These are phyloP conservation scores for Oophaga sylvatica DNA, from an alignment of 2,797 vertebrate genomes.

Conservation along the genomic window DNA sequence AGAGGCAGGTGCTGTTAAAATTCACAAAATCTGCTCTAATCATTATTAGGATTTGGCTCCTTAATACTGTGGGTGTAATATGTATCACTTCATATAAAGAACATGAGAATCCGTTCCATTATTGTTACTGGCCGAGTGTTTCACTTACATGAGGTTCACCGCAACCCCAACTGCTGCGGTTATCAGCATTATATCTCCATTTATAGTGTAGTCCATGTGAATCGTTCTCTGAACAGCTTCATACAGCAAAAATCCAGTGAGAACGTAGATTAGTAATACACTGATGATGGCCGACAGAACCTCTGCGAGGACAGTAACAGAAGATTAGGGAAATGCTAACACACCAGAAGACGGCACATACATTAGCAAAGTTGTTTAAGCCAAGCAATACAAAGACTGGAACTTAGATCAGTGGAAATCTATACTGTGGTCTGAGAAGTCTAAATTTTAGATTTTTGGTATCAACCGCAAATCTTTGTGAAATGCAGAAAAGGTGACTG, in stretches of 20 bases:
- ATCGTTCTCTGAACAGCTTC: conserved; percentile 94
- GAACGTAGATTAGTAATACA: conserved; percentile 90
- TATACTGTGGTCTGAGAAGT: too few species aligned
- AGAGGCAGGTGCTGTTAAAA: too few species aligned
- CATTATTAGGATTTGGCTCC: background rate
- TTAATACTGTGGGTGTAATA: background rate
- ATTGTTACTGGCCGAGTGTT: background rate
- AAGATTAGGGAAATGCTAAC: background rate
- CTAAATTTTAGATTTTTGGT: too few species aligned
- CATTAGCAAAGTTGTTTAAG: too few species aligned
- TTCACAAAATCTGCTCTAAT: too few species aligned
- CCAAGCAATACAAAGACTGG: too few species aligned
- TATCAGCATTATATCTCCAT: conserved; percentile 97
- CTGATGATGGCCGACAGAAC: conserved; percentile 92
- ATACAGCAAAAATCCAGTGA: conserved; percentile 88
- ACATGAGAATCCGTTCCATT: background rate
- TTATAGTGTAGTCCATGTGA: conserved; percentile 90
- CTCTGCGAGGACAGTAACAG: conserved; percentile 75
- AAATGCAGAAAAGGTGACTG: too few species aligned
- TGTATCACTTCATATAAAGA: background rate
- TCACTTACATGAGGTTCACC: conserved; percentile 91
- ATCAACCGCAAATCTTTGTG: too few species aligned
- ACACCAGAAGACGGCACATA: background rate
- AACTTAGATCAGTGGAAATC: too few species aligned
- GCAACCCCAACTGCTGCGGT: conserved; percentile 95